Evolutionary conservation across 2,113 vertebrate species (phyloP).

Genomic region (Ramphastos sulfuratus): DNA sequence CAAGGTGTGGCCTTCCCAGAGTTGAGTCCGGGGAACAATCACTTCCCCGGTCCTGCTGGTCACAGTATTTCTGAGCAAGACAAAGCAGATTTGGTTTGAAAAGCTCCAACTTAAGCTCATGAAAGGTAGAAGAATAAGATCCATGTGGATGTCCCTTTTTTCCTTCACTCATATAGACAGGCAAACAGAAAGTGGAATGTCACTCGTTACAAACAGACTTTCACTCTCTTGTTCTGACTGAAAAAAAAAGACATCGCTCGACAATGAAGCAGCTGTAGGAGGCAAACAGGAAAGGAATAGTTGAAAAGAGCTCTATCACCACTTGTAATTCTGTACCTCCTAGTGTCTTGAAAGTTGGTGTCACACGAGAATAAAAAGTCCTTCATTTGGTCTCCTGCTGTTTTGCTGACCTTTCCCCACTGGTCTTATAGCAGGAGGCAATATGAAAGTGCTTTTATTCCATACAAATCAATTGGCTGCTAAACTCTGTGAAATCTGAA

Average conservation of each 20-base stretch:
- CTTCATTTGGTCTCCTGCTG: slow-evolving; percentile 66
- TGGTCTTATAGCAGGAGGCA: slow-evolving; percentile 50
- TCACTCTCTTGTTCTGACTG: slow-evolving; percentile 5
- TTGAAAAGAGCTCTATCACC: neutral
- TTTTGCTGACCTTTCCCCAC: slow-evolving; percentile 65
- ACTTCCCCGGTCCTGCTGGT: too few species aligned
- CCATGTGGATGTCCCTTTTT: neutral
- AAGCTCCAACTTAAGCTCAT: neutral
- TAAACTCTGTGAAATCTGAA: slow-evolving; percentile 55
- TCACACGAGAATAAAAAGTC: slow-evolving; percentile 30
- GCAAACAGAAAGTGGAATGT: slow-evolving; percentile 10
- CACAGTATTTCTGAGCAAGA: neutral
- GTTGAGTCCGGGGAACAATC: too few species aligned
- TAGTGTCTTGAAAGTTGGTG: slow-evolving; percentile 56
- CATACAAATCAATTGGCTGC: slow-evolving; percentile 43
- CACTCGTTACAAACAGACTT: neutral
- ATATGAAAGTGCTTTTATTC: slow-evolving; percentile 64
- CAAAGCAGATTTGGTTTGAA: neutral
- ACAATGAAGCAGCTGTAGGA: slow-evolving; percentile 8
- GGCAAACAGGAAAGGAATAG: slow-evolving; percentile 26
- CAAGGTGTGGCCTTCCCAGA: too few species aligned
- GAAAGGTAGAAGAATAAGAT: neutral
- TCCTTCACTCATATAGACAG: neutral
- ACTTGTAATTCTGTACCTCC: slow-evolving; percentile 50
- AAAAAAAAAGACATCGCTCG: neutral